Percentiles rank a stretch among this genome's conserved stretches.
Conservation (phyloP, 2,888 invertebrate species). For the Drosophila subquinaria region DNA sequence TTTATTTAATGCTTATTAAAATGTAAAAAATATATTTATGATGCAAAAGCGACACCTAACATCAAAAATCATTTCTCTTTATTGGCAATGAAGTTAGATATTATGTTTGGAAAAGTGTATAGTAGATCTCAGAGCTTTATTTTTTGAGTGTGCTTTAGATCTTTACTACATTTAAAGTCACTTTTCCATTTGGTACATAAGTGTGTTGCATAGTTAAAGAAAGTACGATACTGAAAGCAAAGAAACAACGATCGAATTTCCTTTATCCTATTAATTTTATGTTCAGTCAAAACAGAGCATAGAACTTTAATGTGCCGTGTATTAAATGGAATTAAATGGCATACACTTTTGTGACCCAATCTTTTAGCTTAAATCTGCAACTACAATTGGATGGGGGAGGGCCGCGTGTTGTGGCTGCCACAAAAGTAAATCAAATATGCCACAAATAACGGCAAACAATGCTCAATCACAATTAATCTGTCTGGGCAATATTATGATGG, state of each 20-base stretch:
- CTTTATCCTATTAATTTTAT: neutral
- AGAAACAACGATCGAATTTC: too few species aligned
- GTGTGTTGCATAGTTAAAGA: neutral
- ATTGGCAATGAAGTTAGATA: too few species aligned
- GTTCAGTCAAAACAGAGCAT: neutral
- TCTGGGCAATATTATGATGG: slow-evolving; percentile 70
- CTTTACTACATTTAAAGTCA: neutral
- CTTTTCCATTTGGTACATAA: neutral
- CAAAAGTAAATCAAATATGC: slow-evolving; percentile 53
- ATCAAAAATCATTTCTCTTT: too few species aligned
- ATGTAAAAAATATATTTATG: neutral
- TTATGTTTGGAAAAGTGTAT: neutral
- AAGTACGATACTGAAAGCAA: too few species aligned
- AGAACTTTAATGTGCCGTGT: neutral
- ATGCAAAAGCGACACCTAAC: too few species aligned
- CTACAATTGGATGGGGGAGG: neutral
- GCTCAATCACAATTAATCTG: slow-evolving; percentile 63
- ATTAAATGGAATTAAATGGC: slow-evolving; percentile 15
- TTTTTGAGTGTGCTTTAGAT: too few species aligned
- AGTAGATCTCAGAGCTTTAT: too few species aligned
- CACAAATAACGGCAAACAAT: slow-evolving; percentile 37
- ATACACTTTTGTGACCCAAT: slow-evolving; percentile 9
- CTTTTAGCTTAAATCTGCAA: neutral
- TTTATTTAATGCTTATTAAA: neutral
- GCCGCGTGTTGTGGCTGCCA: slow-evolving; percentile 11